phyloP scores from a whole-genome alignment of 2,888 invertebrate genomes.

The Acanthosepion lycidas region DNA sequence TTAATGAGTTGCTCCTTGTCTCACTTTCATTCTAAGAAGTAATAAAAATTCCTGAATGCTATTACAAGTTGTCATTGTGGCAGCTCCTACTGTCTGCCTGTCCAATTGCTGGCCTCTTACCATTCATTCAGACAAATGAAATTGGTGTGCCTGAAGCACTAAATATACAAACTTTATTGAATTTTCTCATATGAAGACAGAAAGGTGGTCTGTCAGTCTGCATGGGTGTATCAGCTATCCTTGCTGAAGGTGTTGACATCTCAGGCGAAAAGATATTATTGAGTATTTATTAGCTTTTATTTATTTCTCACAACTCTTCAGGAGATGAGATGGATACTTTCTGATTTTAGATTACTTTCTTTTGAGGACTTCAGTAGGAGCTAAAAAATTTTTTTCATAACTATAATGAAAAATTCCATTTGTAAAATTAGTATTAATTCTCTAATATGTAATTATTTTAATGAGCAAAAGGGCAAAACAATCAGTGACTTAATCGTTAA shows the following conservation, averaged over 20 bases:
- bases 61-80: not conserved
- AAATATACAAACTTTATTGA: not conserved
- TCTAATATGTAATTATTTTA: too few relatives aligned
- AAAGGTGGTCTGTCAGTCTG: not conserved
- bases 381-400: too few relatives aligned
- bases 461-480: too few relatives aligned
- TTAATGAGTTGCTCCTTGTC: conserved; percentile 33
- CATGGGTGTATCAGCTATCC: not conserved
- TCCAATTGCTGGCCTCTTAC: not conserved
- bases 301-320: too few relatives aligned
- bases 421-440: too few relatives aligned
- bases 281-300: too few relatives aligned
- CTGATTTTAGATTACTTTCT: too few relatives aligned
- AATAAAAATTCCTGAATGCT: not conserved
- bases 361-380: too few relatives aligned
- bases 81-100: not conserved
- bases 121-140: conserved; percentile 18
- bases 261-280: not conserved
- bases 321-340: too few relatives aligned
- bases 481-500: too few relatives aligned
- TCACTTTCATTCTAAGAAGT: not conserved
- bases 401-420: too few relatives aligned
- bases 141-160: not conserved
- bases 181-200: not conserved
- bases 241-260: not conserved